These are phyloP conservation scores for Tenodera sinensis DNA, from an alignment of 2,888 invertebrate species.

Conservation along the genomic window DNA sequence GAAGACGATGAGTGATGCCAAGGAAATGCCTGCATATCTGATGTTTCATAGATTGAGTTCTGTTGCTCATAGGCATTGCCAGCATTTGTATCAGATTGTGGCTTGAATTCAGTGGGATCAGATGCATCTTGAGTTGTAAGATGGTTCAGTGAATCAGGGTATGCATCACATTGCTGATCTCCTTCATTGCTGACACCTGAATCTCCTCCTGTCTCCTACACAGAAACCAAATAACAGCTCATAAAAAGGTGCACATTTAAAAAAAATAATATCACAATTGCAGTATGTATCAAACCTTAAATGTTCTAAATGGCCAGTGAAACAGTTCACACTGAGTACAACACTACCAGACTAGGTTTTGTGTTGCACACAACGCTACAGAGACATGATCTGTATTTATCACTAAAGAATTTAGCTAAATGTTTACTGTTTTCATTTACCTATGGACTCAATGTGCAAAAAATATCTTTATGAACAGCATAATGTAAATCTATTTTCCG, in stretches of 20 bases:
- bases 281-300: no score
- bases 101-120: background rate
- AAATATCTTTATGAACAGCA: no score
- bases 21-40: conserved; percentile 3
- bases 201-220: background rate
- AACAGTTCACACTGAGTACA: no score
- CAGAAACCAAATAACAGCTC: background rate
- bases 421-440: no score
- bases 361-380: no score
- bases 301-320: no score
- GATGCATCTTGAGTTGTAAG: background rate
- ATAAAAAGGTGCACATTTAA: background rate
- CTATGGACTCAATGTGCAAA: no score
- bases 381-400: no score
- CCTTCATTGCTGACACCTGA: background rate
- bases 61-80: background rate
- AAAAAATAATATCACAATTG: no score
- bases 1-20: conserved; percentile 32
- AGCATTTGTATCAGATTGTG: background rate
- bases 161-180: background rate
- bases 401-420: no score
- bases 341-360: no score
- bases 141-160: conserved; percentile 4
- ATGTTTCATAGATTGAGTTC: background rate
- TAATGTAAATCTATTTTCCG: no score